These are phyloP conservation scores for Drosophila malerkotliana DNA, from an alignment of 1,140 invertebrate species.

Conservation along the genomic window DNA sequence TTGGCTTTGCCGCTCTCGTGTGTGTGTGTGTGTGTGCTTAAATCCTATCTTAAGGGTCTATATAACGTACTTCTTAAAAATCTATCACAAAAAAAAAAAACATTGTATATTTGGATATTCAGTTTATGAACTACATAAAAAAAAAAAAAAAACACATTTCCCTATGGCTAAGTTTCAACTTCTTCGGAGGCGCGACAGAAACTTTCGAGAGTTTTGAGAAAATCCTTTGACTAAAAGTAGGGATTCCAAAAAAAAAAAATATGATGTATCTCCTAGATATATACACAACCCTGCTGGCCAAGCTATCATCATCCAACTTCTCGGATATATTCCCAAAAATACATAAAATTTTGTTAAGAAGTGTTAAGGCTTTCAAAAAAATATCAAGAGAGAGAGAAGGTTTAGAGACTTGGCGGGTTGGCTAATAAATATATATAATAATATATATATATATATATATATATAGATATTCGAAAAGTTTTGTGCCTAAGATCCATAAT, in stretches of 20 bases:
- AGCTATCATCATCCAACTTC: slow-evolving; percentile 1
- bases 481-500: slow-evolving; percentile 30
- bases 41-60: slow-evolving; percentile 13
- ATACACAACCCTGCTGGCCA: slow-evolving; percentile 24
- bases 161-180: slow-evolving; percentile 45
- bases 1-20: slow-evolving; percentile 59
- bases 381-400: no score
- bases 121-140: slow-evolving; percentile 24
- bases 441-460: no score
- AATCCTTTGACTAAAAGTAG: slow-evolving; percentile 3
- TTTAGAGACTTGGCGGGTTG: neutral
- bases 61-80: slow-evolving; percentile 48
- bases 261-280: neutral
- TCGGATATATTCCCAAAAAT: no score
- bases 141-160: slow-evolving; percentile 26
- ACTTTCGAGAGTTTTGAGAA: slow-evolving; percentile 17
- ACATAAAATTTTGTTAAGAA: no score
- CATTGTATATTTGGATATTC: slow-evolving; percentile 65
- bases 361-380: no score
- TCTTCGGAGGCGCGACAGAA: slow-evolving; percentile 1
- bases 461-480: slow-evolving; percentile 1
- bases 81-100: slow-evolving; percentile 48
- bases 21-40: slow-evolving; percentile 14
- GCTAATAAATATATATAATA: slow-evolving; percentile 12
- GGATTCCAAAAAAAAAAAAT: neutral